Base-by-base conservation (phyloP, 2,797 vertebrate species). In the Leptoclinus maculatus region DNA sequence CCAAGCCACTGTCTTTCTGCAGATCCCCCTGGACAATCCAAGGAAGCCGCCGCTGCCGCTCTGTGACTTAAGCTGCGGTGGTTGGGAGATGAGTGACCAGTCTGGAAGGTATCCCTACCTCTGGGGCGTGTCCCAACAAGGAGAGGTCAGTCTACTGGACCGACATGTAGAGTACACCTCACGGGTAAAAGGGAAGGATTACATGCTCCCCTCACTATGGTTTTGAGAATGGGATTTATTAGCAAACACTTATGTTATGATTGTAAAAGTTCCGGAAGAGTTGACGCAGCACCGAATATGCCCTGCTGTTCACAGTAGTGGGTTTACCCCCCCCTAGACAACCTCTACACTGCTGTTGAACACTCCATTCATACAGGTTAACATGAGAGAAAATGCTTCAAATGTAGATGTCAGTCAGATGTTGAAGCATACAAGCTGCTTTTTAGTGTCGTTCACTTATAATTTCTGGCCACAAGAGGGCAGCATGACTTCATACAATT, bases 41-140 rank as follows among this genome's bases (percentile, higher is more conserved):
- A 94, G 87, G 49, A 94, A 95, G 47, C 82, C 96, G 39, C 97
- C 95, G 0, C 96, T 98, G 80, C 97, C 98, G 0, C 97, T 99
- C 91, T 97, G 92, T 84, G 98, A 99, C 90, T 96, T 99, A 87
- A 97, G 97, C 21, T 91, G 97, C 4, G 98, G 98, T 2, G 97
- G 98, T 0, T 98, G 98, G 97, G 96, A 98, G 74, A 93, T 99
- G 94, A 97, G 96, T 0, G 97, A 98, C 3, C 96, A 97, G 80
- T 96, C 97, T 0, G 93, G 95, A 21, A 96, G 96, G 53, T 96
- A 93, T 66, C 94, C 98, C 0, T 98, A 97, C 1, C 95, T 99
- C 45, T 99, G 98, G 98, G 96, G 95, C 0, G 97, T 99, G 75
- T 96, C 98, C 75, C 95, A 99, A 54, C 98, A 99, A 92, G 98